These are phyloP conservation scores for Rhyacophila evoluta DNA, from an alignment of 2,888 invertebrate species.

Conservation along the genomic window DNA sequence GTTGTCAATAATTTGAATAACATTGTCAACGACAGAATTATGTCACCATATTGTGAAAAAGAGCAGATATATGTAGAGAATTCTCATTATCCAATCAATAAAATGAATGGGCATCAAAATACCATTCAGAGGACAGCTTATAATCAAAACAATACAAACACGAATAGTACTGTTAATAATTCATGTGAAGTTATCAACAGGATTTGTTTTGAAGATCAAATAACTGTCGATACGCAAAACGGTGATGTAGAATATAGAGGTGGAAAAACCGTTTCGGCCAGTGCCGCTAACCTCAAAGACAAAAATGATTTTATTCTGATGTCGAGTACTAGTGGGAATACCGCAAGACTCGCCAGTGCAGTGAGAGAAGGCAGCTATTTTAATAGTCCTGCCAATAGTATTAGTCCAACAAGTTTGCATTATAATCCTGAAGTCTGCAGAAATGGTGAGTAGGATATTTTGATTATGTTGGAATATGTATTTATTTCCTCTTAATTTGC, in stretches of 20 bases:
- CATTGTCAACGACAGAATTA: slow-evolving; percentile 12
- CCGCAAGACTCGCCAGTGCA: background rate
- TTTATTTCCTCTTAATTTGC: too few relatives aligned
- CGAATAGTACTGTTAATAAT: slow-evolving; percentile 22
- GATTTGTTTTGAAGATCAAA: slow-evolving; percentile 46
- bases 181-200: slow-evolving; percentile 39
- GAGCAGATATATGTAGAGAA: slow-evolving; percentile 13
- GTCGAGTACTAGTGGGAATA: background rate
- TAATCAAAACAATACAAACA: background rate
- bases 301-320: slow-evolving; percentile 10
- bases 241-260: background rate
- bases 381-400: slow-evolving; percentile 53
- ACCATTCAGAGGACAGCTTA: background rate
- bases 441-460: slow-evolving; percentile 44
- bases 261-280: background rate
- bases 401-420: slow-evolving; percentile 52
- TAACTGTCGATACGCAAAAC: background rate
- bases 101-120: background rate
- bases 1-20: background rate
- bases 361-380: slow-evolving; percentile 46
- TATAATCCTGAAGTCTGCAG: slow-evolving; percentile 41
- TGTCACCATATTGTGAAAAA: slow-evolving; percentile 35
- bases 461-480: too few relatives aligned
- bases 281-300: background rate
- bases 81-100: background rate